phyloP scores from a whole-genome alignment of 2,797 vertebrate species.

The Natrix natrix region DNA sequence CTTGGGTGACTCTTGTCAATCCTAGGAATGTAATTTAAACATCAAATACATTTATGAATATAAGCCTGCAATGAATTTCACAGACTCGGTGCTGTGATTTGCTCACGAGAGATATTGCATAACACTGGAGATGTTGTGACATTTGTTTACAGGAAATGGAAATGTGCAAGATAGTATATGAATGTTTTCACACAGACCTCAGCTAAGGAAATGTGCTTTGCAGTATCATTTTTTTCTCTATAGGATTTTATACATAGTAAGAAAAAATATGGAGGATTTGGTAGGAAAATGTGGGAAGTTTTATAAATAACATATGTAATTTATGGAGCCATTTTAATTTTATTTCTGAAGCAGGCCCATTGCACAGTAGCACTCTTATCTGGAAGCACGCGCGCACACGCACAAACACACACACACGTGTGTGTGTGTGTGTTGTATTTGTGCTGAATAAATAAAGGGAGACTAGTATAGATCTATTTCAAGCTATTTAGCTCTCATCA shows the following conservation, averaged over 20 bases:
- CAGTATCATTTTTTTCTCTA: not conserved
- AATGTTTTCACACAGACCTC: not conserved
- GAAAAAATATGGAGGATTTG: not conserved
- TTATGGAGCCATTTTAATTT: not conserved
- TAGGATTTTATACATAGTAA: not conserved
- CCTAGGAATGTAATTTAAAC: not conserved
- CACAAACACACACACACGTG: too few species aligned
- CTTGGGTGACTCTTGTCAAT: not conserved
- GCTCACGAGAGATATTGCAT: not conserved
- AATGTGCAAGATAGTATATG: not conserved
- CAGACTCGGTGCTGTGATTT: not conserved
- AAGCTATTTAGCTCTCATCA: too few species aligned
- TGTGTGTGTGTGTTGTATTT: too few species aligned
- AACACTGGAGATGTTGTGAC: not conserved
- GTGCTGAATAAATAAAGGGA: too few species aligned
- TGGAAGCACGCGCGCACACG: not conserved
- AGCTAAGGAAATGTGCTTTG: not conserved
- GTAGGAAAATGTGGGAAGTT: not conserved
- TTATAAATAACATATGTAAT: not conserved
- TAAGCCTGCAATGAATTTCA: not conserved
- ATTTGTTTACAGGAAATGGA: not conserved
- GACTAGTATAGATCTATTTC: too few species aligned
- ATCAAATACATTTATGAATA: not conserved
- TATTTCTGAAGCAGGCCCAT: not conserved
- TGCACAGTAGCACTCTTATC: not conserved